Percentiles rank a stretch among this genome's conserved stretches.
Conservation (phyloP, 2,797 vertebrate genomes). For the Coregonus ussuriensis region DNA sequence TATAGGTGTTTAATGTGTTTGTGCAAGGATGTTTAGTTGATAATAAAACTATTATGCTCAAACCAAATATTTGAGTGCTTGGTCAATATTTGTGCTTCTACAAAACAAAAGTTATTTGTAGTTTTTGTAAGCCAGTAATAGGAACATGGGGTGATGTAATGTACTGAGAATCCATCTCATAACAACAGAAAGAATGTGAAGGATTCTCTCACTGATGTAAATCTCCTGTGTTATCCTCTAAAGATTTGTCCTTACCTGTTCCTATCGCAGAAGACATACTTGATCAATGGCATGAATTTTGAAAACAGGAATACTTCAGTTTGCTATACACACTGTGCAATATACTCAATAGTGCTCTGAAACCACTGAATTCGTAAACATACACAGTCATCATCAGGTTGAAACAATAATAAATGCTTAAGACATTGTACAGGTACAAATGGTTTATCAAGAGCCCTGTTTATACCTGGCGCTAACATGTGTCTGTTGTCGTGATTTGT, state of each 20-base stretch:
- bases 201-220: conserved; percentile 24
- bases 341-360: too few relatives aligned
- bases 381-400: conserved; percentile 12
- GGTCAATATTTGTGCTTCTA: conserved; percentile 51
- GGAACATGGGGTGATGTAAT: conserved; percentile 25
- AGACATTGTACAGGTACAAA: too few relatives aligned
- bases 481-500: too few relatives aligned
- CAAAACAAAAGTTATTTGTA: conserved; percentile 16
- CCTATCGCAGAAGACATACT: conserved; percentile 45
- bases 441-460: too few relatives aligned
- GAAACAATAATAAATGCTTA: background rate
- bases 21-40: background rate
- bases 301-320: conserved; percentile 46
- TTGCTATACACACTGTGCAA: conserved; percentile 33
- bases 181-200: conserved; percentile 64
- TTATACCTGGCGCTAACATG: too few relatives aligned
- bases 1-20: background rate
- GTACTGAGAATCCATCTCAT: conserved; percentile 30
- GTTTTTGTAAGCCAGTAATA: conserved; percentile 10
- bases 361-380: background rate
- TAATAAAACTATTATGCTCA: conserved; percentile 13
- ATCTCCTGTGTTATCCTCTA: conserved; percentile 12
- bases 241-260: conserved; percentile 63
- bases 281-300: conserved; percentile 46
- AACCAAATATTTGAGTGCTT: conserved; percentile 9